Evolutionary conservation across 2,113 vertebrate species (phyloP).

Genomic region (rat (Rattus norvegicus)): DNA sequence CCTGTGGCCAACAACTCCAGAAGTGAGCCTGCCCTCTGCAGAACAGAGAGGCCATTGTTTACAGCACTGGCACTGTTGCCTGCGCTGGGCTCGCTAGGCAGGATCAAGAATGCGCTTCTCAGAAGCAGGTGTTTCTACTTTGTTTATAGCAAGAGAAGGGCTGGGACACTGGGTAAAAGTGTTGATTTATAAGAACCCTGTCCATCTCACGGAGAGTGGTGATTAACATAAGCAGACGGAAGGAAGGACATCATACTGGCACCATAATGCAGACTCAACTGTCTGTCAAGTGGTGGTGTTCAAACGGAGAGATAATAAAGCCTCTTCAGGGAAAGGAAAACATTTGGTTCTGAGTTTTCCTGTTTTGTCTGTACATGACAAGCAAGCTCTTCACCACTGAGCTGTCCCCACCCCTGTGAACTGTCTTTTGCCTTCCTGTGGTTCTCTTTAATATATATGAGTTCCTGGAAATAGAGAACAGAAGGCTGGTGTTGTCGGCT

Average conservation of each 20-base stretch:
- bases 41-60: not conserved
- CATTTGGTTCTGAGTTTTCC: slow-evolving; percentile 5
- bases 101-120: not conserved
- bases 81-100: not conserved
- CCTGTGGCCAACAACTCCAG: not conserved
- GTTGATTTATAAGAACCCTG: not conserved
- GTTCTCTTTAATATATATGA: slow-evolving; percentile 24
- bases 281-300: not conserved
- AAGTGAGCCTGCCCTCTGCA: not conserved
- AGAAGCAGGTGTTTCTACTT: not conserved
- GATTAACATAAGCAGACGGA: slow-evolving; percentile 18
- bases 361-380: not conserved
- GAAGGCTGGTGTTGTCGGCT: not conserved
- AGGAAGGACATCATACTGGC: not conserved
- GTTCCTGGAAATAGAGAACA: slow-evolving; percentile 12
- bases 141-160: not conserved
- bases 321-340: not conserved
- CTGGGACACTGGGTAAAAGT: not conserved
- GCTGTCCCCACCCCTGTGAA: not conserved
- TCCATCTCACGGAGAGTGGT: not conserved
- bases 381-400: not conserved
- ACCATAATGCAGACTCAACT: not conserved
- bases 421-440: not conserved
- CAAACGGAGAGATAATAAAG: not conserved
- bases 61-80: not conserved